Evolutionary conservation across 2,888 invertebrate species (phyloP), one percentile per base, ranked within the genome.

Genomic region (Andrena minutula): DNA sequence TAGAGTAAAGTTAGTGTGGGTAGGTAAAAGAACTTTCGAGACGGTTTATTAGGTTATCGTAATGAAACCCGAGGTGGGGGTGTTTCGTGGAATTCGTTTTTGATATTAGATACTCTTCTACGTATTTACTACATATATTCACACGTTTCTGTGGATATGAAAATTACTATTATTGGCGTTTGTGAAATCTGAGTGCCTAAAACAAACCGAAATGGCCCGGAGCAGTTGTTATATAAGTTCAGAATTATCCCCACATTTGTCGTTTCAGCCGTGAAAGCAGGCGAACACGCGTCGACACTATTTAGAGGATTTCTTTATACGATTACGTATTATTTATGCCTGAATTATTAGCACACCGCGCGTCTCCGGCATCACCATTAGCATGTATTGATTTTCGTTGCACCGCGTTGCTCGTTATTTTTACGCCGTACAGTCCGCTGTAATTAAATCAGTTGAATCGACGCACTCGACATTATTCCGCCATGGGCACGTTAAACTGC

Each of bases 391-490:
- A 82, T 82, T 82, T 81, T 68, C 82, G 61, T 64, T 64, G 68
- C 63, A 23, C 63, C 68, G 49, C 56, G 68, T 64, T 66, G 30
- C 71, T 80, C 64, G 75, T 81, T 82, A 82, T 82, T 82, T 81
- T 82, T 82, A 82, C 72, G 71, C 82, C 28, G 63, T 60, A 75
- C 68, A 71, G 71, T 75, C 70, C 51, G 63, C 41, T 64, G 75
- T 81, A 81, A 82, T 80, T 81, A 82, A 82, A 75, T 72, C 68
- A 58, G 81, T 82, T 75, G 71, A 75, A 72, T 72, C 81, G 75
- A 75, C 68, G 75, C 68, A 82, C 81, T 82, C 63, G 23, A 64
- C 49, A 51, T 28, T 61, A 58, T 66, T 71, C 20, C 75, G 66
- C 32, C 72, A 47, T 10, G 63, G 68, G 58, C 49, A 16, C 7